Evolutionary conservation across 2,797 vertebrate genomes (phyloP).

Genomic region (Fringilla coelebs): DNA sequence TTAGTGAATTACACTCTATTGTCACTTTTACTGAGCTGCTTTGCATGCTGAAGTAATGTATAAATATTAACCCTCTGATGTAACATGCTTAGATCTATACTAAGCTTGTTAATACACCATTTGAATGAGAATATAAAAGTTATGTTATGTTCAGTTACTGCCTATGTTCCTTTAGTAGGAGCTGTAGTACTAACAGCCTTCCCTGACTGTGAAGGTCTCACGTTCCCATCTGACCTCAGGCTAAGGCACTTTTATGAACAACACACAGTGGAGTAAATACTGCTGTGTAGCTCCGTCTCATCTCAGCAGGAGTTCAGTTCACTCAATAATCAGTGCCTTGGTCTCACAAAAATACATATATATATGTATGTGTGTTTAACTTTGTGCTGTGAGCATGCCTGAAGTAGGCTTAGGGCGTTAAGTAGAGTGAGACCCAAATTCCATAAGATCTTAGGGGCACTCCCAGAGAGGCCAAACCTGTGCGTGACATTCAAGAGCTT

Average conservation of each 20-base stretch:
- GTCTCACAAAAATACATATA: not conserved
- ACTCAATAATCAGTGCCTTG: not conserved
- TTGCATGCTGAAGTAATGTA: not conserved
- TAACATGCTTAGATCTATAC: not conserved
- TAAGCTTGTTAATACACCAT: not conserved
- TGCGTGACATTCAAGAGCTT: not conserved
- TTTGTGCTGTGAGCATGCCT: not conserved
- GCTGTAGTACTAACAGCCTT: not conserved
- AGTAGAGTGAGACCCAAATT: not conserved
- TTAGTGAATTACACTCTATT: constrained; percentile 30
- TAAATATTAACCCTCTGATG: not conserved
- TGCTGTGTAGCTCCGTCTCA: not conserved
- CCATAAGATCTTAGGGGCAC: rapidly evolving
- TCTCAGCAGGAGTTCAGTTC: not conserved
- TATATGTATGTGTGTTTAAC: not conserved
- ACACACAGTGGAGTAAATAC: not conserved
- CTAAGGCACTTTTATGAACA: not conserved
- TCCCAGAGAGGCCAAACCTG: not conserved
- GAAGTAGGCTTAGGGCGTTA: not conserved
- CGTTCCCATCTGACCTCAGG: not conserved
- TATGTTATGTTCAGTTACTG: not conserved
- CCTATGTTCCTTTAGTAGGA: not conserved
- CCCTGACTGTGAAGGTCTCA: not conserved
- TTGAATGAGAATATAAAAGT: not conserved
- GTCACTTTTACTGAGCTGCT: constrained; percentile 27